These are phyloP conservation scores for Neocrepidodera transversa DNA, from an alignment of 2,888 invertebrate genomes.

Conservation along the genomic window DNA sequence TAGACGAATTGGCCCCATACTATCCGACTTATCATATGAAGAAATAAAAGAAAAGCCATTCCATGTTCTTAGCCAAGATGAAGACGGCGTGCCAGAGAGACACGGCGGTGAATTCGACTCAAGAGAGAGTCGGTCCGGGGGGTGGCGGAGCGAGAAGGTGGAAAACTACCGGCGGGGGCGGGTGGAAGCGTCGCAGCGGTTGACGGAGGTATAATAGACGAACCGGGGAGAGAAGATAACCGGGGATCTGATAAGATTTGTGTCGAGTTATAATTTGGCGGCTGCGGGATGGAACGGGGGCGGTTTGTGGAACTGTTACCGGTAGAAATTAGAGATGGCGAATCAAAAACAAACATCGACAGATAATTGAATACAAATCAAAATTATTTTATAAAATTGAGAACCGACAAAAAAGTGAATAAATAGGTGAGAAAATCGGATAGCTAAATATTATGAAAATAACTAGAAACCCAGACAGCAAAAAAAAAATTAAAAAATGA, in stretches of 20 bases:
- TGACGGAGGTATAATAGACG: constrained; percentile 43
- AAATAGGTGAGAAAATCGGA: no score
- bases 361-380: no score
- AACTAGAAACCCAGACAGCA: no score
- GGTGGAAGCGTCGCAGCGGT: constrained; percentile 17
- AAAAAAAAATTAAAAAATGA: no score
- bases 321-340: constrained; percentile 23
- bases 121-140: constrained; percentile 11
- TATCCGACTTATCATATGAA: constrained; percentile 17
- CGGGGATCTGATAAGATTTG: constrained; percentile 52
- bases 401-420: no score
- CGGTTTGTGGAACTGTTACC: constrained; percentile 44
- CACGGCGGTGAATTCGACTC: constrained; percentile 23
- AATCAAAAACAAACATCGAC: no score
- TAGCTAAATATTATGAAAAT: no score
- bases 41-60: constrained; percentile 18
- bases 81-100: background rate
- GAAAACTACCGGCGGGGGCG: constrained; percentile 8
- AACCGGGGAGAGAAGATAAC: constrained; percentile 47
- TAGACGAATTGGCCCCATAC: no score
- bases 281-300: constrained; percentile 11
- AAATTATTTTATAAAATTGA: no score
- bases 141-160: constrained; percentile 15
- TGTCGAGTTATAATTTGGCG: constrained; percentile 50
- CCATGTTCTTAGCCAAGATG: background rate